Evolutionary conservation across 2,113 vertebrate species (phyloP), one percentile per base, ranked within the genome.

Genomic region (Manacus vitellinus): DNA sequence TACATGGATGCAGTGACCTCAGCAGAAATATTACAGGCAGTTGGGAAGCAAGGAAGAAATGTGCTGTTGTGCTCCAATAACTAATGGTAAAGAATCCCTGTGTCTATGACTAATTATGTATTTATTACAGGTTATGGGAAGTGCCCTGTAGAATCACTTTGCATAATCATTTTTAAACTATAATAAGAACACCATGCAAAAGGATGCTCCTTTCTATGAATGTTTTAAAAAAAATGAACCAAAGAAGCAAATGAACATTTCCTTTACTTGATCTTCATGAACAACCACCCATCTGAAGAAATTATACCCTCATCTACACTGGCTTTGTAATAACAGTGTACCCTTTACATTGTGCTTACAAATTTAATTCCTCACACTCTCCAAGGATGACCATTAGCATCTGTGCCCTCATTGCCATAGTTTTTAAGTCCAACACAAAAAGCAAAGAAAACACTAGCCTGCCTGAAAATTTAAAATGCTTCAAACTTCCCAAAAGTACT

Each of bases 161-260:
- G 6, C 63, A 66, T 58, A 88, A 66, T 21, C 0, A 46, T 51
- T 86, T 88, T 70, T 43, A 77, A 94, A 17, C 14, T 14, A 7
- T 20, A 43, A 6, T 28, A 52, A 56, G 20, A 86, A 61, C 16
- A 49, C 3, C 21, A 33, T 4, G 31, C 17, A 68, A 85, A 77
- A 85, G 31, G 28, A 66, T 62, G 8, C 8, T 58, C 21, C 31
- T 75, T 65, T 41, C 52, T 46, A 27, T 25, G 25, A 58, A 71
- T 24, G 3, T 25, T 58, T 58, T 28, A 1, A 2, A 9, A 62
- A 15, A 71, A n/a, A 8, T 2, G 1, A 83, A 43, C 10, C 3
- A 59, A 74, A 17, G 4, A 31, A 72, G 28, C 2, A 70, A 90
- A 41, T 11, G 7, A 75, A 28, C 5, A 83, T 35, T 70, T 68